A percentile compares a stretch with the other conserved stretches of the same genome.
Conservation (phyloP, 2,888 invertebrate species). For the Tryphoninae sp. region DNA sequence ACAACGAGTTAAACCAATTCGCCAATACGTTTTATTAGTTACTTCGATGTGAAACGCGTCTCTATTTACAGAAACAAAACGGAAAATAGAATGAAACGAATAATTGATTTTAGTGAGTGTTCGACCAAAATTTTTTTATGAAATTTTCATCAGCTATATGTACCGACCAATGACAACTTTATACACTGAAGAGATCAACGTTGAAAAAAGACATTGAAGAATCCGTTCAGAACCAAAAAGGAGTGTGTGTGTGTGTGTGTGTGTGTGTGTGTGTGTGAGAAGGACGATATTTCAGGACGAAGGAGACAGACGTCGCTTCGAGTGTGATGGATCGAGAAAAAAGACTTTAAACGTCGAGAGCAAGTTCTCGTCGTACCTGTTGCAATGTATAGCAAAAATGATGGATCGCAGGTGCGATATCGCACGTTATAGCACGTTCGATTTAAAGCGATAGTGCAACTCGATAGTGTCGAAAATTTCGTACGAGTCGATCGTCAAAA, state of each 20-base stretch:
- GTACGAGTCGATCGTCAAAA: neutral
- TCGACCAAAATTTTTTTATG: constrained; percentile 1
- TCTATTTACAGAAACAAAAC: neutral
- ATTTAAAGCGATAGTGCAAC: constrained; percentile 4
- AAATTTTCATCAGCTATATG: neutral
- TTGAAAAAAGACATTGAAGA: constrained; percentile 15
- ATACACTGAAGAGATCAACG: neutral
- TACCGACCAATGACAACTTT: neutral
- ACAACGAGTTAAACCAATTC: neutral
- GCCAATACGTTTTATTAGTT: neutral
- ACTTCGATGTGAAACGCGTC: neutral
- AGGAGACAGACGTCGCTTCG: neutral
- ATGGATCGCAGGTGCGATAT: neutral
- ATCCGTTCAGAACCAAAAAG: neutral
- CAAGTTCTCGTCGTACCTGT: constrained; percentile 40
- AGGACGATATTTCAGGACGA: constrained; percentile 1
- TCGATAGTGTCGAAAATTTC: neutral
- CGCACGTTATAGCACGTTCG: neutral
- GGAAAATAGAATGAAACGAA: constrained; percentile 9
- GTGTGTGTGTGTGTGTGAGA: neutral
- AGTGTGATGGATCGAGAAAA: constrained; percentile 28
- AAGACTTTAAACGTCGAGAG: constrained; percentile 13
- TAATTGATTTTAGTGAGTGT: constrained; percentile 3
- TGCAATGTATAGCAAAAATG: constrained; percentile 24
- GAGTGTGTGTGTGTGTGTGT: neutral